Conservation (phyloP, 2,113 vertebrate species). For the Atractosteus spatula region DNA sequence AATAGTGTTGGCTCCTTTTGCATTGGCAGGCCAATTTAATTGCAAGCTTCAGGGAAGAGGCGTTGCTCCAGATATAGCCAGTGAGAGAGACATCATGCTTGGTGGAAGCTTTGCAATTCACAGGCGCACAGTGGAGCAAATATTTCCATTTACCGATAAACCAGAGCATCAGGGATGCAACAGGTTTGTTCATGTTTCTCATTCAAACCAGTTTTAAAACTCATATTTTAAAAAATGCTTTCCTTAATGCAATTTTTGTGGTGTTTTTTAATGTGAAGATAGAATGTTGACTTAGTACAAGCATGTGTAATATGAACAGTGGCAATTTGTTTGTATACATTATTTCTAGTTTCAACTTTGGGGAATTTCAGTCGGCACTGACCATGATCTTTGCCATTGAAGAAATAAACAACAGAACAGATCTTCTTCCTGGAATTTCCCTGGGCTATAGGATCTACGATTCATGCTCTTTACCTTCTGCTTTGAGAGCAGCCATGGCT, state of each 20-base stretch:
- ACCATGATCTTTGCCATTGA: slow-evolving; percentile 22
- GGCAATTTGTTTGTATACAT: not conserved
- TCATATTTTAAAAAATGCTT: not conserved
- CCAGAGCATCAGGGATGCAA: not conserved
- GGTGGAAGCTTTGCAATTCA: not conserved
- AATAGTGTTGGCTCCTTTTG: too few species aligned
- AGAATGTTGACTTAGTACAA: too few species aligned
- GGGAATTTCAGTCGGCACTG: slow-evolving; percentile 12
- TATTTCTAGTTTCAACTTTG: not conserved
- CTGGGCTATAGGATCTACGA: slow-evolving; percentile 15
- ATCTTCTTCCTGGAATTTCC: slow-evolving; percentile 9
- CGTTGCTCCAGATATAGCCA: too few species aligned
- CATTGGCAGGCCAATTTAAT: too few species aligned
- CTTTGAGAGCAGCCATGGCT: slow-evolving; percentile 4
- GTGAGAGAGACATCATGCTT: too few species aligned
- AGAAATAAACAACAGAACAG: slow-evolving; percentile 16
- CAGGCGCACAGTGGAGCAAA: not conserved
- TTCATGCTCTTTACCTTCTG: not conserved
- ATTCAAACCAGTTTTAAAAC: not conserved
- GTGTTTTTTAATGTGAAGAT: not conserved
- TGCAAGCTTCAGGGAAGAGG: too few species aligned
- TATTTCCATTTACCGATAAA: not conserved
- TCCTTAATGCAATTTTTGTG: not conserved
- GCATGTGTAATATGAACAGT: too few species aligned
- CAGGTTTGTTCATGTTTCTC: not conserved